Percentiles rank a stretch among this genome's conserved stretches.
These are phyloP conservation scores for Trachelipus rathkii DNA, from an alignment of 1,140 invertebrate species.

Conservation along the genomic window DNA sequence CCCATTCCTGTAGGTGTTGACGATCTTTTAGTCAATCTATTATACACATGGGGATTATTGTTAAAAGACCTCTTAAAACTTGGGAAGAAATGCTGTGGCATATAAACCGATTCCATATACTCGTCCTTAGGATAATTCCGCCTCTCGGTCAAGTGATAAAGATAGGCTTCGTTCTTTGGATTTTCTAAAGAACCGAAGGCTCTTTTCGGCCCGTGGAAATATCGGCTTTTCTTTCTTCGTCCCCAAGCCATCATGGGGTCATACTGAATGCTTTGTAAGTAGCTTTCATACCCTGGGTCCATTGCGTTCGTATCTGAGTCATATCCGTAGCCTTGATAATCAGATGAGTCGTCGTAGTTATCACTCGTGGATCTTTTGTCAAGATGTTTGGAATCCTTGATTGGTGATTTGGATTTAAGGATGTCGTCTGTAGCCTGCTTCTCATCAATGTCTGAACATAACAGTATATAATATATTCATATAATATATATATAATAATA, in stretches of 20 bases:
- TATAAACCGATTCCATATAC: constrained; percentile 32
- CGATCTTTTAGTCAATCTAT: constrained; percentile 39
- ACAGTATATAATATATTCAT: too few relatives aligned
- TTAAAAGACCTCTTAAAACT: constrained; percentile 37
- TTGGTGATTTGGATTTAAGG: too few relatives aligned
- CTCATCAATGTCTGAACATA: too few relatives aligned
- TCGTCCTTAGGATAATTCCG: constrained; percentile 32
- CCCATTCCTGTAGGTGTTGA: constrained; percentile 42
- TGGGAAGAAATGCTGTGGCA: constrained; percentile 38
- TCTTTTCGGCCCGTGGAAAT: not conserved
- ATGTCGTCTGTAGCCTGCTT: too few relatives aligned
- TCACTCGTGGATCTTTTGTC: too few relatives aligned
- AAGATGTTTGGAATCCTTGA: too few relatives aligned
- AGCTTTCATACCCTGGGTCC: not conserved
- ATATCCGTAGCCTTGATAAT: too few relatives aligned
- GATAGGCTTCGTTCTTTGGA: constrained; percentile 1
- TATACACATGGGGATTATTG: constrained; percentile 27
- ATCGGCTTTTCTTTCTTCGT: not conserved
- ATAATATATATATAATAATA: too few relatives aligned
- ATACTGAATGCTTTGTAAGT: not conserved
- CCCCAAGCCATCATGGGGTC: constrained; percentile 18
- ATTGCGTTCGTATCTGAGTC: not conserved
- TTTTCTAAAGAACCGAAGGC: constrained; percentile 10
- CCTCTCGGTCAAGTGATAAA: constrained; percentile 1
- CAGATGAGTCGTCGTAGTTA: too few relatives aligned